Base-by-base conservation (phyloP, 1,140 invertebrate species). In the Drosophila nigromelanica region DNA sequence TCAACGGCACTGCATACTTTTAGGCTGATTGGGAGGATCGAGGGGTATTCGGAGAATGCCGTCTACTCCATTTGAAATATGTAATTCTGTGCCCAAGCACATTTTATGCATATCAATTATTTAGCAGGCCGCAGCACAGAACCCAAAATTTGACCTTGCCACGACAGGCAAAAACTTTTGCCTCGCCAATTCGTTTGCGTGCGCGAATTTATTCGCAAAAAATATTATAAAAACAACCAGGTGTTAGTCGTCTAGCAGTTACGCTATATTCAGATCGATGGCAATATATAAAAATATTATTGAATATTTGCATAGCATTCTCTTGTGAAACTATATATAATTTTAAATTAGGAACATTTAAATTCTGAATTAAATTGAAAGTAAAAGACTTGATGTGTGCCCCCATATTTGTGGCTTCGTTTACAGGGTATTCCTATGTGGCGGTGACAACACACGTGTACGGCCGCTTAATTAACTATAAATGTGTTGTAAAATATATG, bases 111-210 rank as follows among this genome's bases (percentile, higher is more conserved):
- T 73, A 58, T 76, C 70, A 66, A 67, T 71, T 69, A 54, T 82
- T 62, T 59, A 69, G 42, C 8, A 27, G 35, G 18, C 48, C 64
- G 48, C 59, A 55, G 21, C 45, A 42, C 37, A 33, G 12, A 48
- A 24, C 27, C 69, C 58, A 59, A 68, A 75, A 78, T 40, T 60
- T 75, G 71, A 74, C 75, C 75, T 78, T 78, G 72, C 55, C 72
- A 52, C 51, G 56, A 40, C 18, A 35, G 61, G 30, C 33, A 37
- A 55, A 54, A 35, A 60, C 37, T 55, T 42, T 52, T 37, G 24
- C 5, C 37, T 52, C 37, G 35, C 24, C 30, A 54, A 61, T 52
- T 43, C 35, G 43, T 50, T 67, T 39, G 63, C 63, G 63, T 67
- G 63, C n/a, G 27, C 58, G 43, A 33, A 47, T 43, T 56, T 71